Conservation (phyloP, 2,113 vertebrate species). For the Zootoca vivipara region DNA sequence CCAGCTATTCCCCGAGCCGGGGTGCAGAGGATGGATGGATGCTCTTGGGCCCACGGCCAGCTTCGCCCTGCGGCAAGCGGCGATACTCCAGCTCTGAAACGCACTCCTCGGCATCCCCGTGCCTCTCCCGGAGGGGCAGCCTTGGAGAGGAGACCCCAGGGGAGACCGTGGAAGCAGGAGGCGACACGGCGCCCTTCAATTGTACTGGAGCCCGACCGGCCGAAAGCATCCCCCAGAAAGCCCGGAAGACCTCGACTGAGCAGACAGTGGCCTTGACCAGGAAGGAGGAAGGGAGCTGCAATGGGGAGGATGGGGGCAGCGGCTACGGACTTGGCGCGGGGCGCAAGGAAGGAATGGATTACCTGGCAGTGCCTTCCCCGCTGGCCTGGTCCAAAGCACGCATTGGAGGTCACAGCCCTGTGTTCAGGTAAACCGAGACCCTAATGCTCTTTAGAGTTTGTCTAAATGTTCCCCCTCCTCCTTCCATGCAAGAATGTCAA, state of each 20-base stretch:
- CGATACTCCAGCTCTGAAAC: conserved; percentile 77
- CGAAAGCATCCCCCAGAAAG: conserved; percentile 88
- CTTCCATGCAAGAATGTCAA: no score
- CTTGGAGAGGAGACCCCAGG: conserved; percentile 83
- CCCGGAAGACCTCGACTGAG: conserved; percentile 87
- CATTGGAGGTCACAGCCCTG: conserved; percentile 87
- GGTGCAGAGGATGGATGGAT: conserved; percentile 67
- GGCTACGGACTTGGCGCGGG: conserved; percentile 50
- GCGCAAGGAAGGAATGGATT: conserved; percentile 89
- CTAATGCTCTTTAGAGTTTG: neutral
- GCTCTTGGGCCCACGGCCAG: conserved; percentile 78
- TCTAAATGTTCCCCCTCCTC: neutral
- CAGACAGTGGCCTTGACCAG: conserved; percentile 74
- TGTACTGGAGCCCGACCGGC: conserved; percentile 42
- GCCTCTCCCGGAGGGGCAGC: conserved; percentile 84
- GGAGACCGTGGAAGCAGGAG: conserved; percentile 63
- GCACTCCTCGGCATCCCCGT: conserved; percentile 74
- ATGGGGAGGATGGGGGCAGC: conserved; percentile 56
- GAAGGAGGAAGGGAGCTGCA: conserved; percentile 64
- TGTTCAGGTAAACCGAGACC: conserved; percentile 82
- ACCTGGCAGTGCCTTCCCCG: conserved; percentile 89
- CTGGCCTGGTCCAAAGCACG: conserved; percentile 89
- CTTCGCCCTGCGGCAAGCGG: conserved; percentile 88
- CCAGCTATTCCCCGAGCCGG: conserved; percentile 50
- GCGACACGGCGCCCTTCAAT: conserved; percentile 60